phyloP scores from a whole-genome alignment of 53 echinoderm and acorn worm species.

The Paracentrotus lividus region DNA sequence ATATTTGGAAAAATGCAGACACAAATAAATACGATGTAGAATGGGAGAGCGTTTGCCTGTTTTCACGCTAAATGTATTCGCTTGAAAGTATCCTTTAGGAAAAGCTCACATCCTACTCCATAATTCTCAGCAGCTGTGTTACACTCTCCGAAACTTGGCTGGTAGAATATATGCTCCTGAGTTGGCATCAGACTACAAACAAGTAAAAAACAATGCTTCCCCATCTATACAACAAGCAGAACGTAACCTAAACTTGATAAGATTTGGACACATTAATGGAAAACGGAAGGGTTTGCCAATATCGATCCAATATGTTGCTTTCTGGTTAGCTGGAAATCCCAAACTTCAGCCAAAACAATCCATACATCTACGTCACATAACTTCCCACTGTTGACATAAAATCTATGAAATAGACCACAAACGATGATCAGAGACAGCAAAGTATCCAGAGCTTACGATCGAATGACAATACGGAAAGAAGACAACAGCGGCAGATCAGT shows the following conservation, averaged over 20 bases:
- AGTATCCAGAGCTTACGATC: not conserved
- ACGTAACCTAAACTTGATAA: not conserved
- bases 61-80: not conserved
- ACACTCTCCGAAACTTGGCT: not conserved
- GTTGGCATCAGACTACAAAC: not conserved
- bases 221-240: constrained; percentile 17
- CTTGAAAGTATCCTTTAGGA: not conserved
- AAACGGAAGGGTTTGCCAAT: constrained; percentile 17
- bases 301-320: not conserved
- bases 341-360: constrained; percentile 11
- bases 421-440: not conserved
- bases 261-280: not conserved
- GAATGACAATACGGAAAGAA: constrained; percentile 7
- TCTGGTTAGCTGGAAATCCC: not conserved
- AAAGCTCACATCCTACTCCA: not conserved
- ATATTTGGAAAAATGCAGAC: not conserved
- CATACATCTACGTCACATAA: constrained; percentile 17
- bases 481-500: not conserved
- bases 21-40: not conserved
- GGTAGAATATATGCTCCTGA: not conserved
- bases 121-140: not conserved
- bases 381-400: constrained; percentile 15
- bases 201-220: not conserved
- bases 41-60: not conserved
- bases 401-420: constrained; percentile 40